Evolutionary conservation across 2,113 vertebrate species (phyloP), one percentile per base, ranked within the genome.

Genomic region (Trogon melanurus): DNA sequence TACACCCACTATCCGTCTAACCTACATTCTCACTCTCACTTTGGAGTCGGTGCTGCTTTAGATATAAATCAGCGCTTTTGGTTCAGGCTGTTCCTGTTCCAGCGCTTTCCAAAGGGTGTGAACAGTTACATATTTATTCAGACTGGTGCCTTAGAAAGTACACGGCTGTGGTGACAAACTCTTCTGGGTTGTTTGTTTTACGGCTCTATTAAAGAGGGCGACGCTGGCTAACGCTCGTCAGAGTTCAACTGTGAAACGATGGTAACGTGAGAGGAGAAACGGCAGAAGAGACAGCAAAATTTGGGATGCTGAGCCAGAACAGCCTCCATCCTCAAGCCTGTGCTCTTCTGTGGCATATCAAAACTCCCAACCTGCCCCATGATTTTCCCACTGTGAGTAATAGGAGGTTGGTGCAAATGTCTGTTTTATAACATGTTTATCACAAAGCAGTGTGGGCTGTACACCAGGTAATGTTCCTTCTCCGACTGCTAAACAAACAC

Each of bases 51-150:
- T 54, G 29, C 13, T 85, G 54, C 54, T 41, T 74, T 38, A 91
- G 85, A 93, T 93, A 93, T 56, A 80, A 96, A 95, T 88, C 92
- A 78, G 82, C 26, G 44, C 75, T 84, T 91, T 60, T 81, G 56
- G 92, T 94, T 96, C 95, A 88, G 75, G 8, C 7, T 75, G 75
- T 93, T 95, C 93, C 32, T 86, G 72, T 84, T 84, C 79, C 89
- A 92, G 84, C 5, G 1, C 72, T 93, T 78, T 58, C 54, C 6
- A 81, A 90, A 92, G 90, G 92, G 93, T 94, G 95, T 94, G 93
- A 93, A 86, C 69, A 67, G 72, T 89, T 83, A 57, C 72, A 27
- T 95, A 80, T 96, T 96, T 96, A 93, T 95, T 93, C 92, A 93
- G 92, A 81, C 88, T 91, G 57, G 56, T 90, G 79, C 88, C 48